These are phyloP conservation scores for Clanis bilineata DNA, from an alignment of 2,888 invertebrate genomes.

Conservation along the genomic window DNA sequence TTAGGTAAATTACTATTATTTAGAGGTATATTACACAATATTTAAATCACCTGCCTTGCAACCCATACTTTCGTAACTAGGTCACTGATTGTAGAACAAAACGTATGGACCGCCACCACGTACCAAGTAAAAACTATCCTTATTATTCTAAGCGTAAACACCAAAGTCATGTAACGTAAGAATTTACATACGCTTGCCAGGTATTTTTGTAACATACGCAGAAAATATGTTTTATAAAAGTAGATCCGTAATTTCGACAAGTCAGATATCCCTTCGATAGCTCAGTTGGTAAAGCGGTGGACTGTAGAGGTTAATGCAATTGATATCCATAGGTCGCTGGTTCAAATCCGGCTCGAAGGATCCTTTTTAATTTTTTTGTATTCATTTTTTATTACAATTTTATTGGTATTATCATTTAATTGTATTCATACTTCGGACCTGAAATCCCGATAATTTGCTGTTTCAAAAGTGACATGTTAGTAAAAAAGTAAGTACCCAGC, in stretches of 20 bases:
- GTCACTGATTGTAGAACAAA: too few species aligned
- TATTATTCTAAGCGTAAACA: not conserved
- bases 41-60: too few species aligned
- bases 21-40: too few species aligned
- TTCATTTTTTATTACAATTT: not conserved
- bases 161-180: not conserved
- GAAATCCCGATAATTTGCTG: too few species aligned
- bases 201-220: not conserved
- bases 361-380: constrained; percentile 31
- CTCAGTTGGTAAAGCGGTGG: constrained; percentile 84
- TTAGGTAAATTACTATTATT: too few species aligned
- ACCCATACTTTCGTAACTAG: too few species aligned
- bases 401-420: too few species aligned
- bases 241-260: constrained; percentile 8
- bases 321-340: constrained; percentile 85
- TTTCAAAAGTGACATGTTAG: too few species aligned
- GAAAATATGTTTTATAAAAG: not conserved
- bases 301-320: constrained; percentile 62
- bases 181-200: not conserved
- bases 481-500: too few species aligned
- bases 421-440: too few species aligned
- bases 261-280: constrained; percentile 72
- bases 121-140: not conserved
- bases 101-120: too few species aligned
- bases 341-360: constrained; percentile 87